Evolutionary conservation across 2,888 invertebrate species (phyloP).

Genomic region (Campaea margaritaria): DNA sequence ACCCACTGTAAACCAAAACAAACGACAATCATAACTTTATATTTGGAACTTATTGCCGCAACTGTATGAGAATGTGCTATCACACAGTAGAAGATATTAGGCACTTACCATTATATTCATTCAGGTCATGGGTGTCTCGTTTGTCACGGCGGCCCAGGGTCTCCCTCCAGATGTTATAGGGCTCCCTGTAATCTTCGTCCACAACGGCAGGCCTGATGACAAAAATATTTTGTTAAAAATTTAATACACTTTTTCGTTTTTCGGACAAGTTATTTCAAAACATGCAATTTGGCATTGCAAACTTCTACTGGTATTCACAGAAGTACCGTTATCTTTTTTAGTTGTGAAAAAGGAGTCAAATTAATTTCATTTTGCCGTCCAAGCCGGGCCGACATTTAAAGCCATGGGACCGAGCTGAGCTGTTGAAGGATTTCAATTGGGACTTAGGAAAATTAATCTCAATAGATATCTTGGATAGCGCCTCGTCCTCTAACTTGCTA

Average conservation of each 20-base stretch:
- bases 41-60: constrained; percentile 21
- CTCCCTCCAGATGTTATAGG: constrained; percentile 81
- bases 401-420: too few relatives aligned
- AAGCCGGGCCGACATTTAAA: too few relatives aligned
- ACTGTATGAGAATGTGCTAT: constrained; percentile 8
- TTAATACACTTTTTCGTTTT: too few relatives aligned
- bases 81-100: constrained; percentile 17
- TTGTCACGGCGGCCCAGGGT: constrained; percentile 77
- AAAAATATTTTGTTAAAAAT: constrained; percentile 33
- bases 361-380: too few relatives aligned
- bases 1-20: constrained; percentile 14
- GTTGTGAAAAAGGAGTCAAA: too few relatives aligned
- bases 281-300: too few relatives aligned
- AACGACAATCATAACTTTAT: constrained; percentile 15
- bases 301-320: too few relatives aligned
- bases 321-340: too few relatives aligned
- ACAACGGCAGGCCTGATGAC: constrained; percentile 75
- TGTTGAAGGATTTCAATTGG: background rate
- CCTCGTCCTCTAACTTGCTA: constrained; percentile 12
- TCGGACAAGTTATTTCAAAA: too few relatives aligned
- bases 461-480: constrained; percentile 8
- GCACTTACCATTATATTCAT: constrained; percentile 80
- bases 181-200: constrained; percentile 79
- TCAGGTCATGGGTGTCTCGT: constrained; percentile 70
- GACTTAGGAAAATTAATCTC: background rate